Evolutionary conservation across 2,113 vertebrate species (phyloP).

Genomic region (Ornithorhynchus anatinus): DNA sequence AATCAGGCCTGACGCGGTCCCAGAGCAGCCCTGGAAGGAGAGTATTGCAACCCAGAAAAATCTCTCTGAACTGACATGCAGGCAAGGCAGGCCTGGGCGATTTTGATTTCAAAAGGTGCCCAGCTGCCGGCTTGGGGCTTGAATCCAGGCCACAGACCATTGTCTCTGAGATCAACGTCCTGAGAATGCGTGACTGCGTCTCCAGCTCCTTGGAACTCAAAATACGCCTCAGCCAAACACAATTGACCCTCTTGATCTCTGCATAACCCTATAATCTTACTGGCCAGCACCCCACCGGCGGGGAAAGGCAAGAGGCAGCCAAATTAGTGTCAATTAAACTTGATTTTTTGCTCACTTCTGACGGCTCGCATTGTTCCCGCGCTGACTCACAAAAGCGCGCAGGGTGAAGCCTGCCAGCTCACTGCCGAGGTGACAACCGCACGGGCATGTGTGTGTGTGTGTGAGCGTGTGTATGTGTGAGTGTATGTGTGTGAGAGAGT

Average conservation of each 20-base stretch:
- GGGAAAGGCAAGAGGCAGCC: not conserved
- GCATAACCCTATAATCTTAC: not conserved
- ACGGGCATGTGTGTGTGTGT: not conserved
- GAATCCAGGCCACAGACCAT: not conserved
- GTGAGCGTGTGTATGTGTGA: no score
- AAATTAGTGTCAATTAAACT: not conserved
- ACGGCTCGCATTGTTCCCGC: no score
- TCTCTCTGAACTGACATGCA: no score
- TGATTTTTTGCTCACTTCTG: not conserved
- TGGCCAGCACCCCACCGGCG: not conserved
- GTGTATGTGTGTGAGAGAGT: no score
- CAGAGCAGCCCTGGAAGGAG: no score
- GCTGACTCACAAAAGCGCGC: not conserved
- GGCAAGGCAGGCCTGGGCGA: no score
- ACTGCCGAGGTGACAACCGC: not conserved
- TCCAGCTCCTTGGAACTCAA: not conserved
- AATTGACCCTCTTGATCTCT: not conserved
- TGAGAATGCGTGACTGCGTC: not conserved
- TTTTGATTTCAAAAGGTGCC: no score
- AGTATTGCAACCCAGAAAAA: no score
- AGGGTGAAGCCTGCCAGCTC: not conserved
- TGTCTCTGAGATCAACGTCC: not conserved
- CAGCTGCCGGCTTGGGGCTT: not conserved
- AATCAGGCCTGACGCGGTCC: no score
- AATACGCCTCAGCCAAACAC: not conserved